These are phyloP conservation scores for Ephydatia muelleri DNA, from an alignment of 37 sponge, comb jelly and placozoan species.

Conservation along the genomic window DNA sequence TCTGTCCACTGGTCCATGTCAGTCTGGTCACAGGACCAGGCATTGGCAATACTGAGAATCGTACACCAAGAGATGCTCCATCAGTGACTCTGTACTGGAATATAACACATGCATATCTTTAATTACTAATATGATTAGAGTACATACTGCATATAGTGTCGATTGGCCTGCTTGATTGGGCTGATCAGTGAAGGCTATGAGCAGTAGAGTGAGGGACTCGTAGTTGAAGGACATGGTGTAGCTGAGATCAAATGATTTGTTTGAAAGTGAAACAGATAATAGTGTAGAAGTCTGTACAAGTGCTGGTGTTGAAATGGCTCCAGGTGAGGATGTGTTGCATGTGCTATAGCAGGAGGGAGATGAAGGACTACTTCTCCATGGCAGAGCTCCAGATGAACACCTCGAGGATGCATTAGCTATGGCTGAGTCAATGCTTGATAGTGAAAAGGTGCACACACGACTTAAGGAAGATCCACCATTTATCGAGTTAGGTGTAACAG, in stretches of 20 bases:
- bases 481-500: not conserved
- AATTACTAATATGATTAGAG: not conserved
- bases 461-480: not conserved
- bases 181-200: not conserved
- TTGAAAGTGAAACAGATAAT: not conserved
- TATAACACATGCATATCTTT: not conserved
- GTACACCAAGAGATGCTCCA: not conserved
- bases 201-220: not conserved
- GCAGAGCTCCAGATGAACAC: not conserved
- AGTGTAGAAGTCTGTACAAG: not conserved
- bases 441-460: constrained; percentile 9
- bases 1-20: constrained; percentile 40
- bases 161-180: not conserved
- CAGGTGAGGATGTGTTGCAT: not conserved
- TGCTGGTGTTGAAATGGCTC: not conserved
- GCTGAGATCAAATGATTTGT: not conserved
- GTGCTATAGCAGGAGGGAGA: not conserved
- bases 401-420: not conserved
- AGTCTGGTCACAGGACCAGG: constrained; percentile 35
- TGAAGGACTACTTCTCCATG: not conserved
- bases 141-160: too few relatives aligned
- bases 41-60: constrained; percentile 3
- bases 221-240: not conserved
- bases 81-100: not conserved
- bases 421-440: constrained; percentile 8